phyloP scores from a whole-genome alignment of 2,797 vertebrate genomes.

The Paguma larvata region DNA sequence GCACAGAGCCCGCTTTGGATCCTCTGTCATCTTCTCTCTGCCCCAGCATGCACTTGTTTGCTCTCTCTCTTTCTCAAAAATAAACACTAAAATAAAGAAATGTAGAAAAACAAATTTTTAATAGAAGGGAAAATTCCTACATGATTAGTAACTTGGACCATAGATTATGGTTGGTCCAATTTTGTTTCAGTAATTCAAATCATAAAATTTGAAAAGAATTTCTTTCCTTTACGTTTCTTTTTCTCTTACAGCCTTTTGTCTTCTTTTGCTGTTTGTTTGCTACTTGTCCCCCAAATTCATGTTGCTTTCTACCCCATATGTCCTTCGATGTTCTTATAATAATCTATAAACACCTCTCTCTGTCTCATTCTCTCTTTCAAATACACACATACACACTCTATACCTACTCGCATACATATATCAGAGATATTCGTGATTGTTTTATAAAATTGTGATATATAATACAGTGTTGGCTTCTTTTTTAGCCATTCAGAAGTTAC shows the following conservation, averaged over 20 bases:
- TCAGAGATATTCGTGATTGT: not conserved
- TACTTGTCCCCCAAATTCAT: conserved; percentile 22
- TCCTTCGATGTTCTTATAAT: conserved; percentile 32
- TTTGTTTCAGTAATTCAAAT: conserved; percentile 56
- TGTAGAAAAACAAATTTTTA: not conserved
- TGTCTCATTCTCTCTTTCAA: not conserved
- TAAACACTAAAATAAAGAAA: not conserved
- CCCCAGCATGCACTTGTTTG: no score
- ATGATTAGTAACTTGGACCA: conserved; percentile 44
- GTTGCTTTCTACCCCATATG: not conserved
- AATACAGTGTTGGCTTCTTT: conserved; percentile 34
- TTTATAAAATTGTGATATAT: conserved; percentile 62
- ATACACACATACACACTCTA: not conserved
- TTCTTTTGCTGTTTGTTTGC: not conserved
- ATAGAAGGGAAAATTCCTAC: not conserved
- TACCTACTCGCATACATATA: no score
- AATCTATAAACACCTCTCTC: not conserved
- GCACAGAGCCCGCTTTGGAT: no score
- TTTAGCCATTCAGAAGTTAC: conserved; percentile 96
- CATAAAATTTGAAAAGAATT: conserved; percentile 31
- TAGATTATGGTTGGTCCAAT: not conserved
- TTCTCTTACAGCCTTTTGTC: conserved; percentile 18
- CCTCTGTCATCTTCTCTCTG: no score
- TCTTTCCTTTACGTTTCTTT: conserved; percentile 9
- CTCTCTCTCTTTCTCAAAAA: no score